These are phyloP conservation scores for Eufriesea mexicana DNA, from an alignment of 1,140 invertebrate genomes.

Conservation along the genomic window DNA sequence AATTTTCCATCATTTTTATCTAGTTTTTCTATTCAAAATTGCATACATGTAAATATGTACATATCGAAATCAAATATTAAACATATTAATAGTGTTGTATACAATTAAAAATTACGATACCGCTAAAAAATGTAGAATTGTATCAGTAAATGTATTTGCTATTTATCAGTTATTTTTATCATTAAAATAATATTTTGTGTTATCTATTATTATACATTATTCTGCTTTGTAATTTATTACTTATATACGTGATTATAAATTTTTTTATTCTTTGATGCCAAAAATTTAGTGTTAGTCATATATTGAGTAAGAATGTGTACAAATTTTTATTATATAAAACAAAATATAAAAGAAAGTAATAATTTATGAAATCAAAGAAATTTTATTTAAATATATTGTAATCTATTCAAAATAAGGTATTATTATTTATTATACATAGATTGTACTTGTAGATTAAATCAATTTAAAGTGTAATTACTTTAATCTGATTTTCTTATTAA, in stretches of 20 bases:
- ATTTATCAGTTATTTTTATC: not conserved
- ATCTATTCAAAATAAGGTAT: constrained; percentile 31
- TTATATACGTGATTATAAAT: not conserved
- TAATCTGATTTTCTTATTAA: not conserved
- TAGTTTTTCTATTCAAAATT: not conserved
- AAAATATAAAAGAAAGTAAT: constrained; percentile 17
- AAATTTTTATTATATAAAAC: not conserved
- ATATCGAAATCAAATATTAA: not conserved
- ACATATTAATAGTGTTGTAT: not conserved
- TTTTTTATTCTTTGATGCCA: not conserved
- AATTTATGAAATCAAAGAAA: constrained; percentile 24
- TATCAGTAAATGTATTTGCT: constrained; percentile 12
- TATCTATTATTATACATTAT: not conserved
- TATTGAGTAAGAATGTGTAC: constrained; percentile 12
- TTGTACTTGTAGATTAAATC: not conserved
- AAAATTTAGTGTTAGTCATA: constrained; percentile 5
- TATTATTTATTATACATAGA: constrained; percentile 19
- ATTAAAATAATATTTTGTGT: not conserved
- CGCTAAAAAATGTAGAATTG: not conserved
- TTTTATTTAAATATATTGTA: constrained; percentile 26
- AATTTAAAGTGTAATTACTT: constrained; percentile 2
- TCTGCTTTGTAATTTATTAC: not conserved
- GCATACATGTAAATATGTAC: not conserved
- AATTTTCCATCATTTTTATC: not conserved
- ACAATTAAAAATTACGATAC: not conserved